Evolutionary conservation across 2,888 invertebrate species (phyloP).

Genomic region (Helicoverpa assulta): DNA sequence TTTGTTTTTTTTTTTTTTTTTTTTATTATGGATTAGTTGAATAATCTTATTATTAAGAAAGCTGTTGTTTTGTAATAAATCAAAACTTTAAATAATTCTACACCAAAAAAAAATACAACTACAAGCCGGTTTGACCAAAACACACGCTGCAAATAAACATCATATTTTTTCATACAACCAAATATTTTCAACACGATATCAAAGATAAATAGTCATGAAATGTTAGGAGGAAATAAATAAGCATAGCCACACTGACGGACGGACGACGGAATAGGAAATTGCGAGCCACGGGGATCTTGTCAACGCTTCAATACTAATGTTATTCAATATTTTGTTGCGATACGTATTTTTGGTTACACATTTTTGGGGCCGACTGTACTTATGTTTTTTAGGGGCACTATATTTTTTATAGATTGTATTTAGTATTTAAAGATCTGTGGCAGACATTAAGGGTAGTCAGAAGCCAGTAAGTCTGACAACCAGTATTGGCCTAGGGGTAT

Average conservation of each 20-base stretch:
- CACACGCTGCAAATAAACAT: not conserved
- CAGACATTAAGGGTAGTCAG: too few species aligned
- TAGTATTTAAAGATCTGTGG: too few species aligned
- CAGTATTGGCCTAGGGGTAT: too few species aligned
- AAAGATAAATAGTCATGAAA: conserved; percentile 64
- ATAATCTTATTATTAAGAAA: too few species aligned
- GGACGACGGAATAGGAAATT: conserved; percentile 81
- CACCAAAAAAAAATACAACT: too few species aligned
- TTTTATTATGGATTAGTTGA: too few species aligned
- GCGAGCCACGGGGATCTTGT: conserved; percentile 70
- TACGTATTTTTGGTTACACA: conserved; percentile 13
- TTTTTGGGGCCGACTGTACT: conserved; percentile 15
- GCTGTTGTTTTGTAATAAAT: too few species aligned
- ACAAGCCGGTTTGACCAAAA: conserved; percentile 11
- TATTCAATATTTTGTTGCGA: conserved; percentile 63
- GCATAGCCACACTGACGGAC: conserved; percentile 65
- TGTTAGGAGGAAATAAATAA: conserved; percentile 73
- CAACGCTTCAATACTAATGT: conserved; percentile 64
- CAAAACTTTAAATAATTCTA: too few species aligned
- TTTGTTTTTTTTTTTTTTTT: too few species aligned
- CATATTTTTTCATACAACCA: conserved; percentile 11
- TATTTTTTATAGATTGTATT: not conserved
- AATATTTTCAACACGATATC: conserved; percentile 52
- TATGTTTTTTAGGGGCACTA: not conserved
- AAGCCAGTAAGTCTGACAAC: too few species aligned